Evolutionary conservation across 35 echinoderm and acorn worm species (phyloP).

Genomic region (Lytechinus variegatus): DNA sequence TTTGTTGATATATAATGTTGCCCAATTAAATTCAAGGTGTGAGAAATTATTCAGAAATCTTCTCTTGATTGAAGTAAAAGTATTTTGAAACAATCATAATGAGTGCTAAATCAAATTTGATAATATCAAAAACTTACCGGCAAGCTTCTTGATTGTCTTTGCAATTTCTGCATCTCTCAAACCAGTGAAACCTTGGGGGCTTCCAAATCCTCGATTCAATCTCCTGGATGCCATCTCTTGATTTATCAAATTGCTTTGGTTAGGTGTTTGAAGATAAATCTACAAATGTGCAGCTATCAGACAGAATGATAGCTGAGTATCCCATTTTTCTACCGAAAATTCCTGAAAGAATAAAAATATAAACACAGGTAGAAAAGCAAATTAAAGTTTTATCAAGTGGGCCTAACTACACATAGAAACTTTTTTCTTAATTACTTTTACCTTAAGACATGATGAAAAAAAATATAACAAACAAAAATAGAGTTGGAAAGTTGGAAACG

Average conservation of each 20-base stretch:
- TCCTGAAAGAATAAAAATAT: not conserved
- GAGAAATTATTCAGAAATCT: too few species aligned
- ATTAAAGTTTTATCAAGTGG: not conserved
- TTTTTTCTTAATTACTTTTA: too few species aligned
- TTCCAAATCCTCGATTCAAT: slow-evolving; percentile 31
- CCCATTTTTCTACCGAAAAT: not conserved
- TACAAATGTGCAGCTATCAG: not conserved
- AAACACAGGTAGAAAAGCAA: not conserved
- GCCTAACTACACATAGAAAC: too few species aligned
- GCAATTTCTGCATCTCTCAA: slow-evolving; percentile 21
- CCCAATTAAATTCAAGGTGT: too few species aligned
- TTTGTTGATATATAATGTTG: too few species aligned
- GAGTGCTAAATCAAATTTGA: too few species aligned
- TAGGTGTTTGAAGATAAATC: not conserved
- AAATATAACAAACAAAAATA: too few species aligned
- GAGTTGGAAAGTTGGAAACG: too few species aligned
- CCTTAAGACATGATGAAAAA: too few species aligned
- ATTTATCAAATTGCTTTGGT: not conserved
- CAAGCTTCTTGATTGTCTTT: not conserved
- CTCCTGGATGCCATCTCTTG: slow-evolving; percentile 24
- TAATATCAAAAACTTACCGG: not conserved
- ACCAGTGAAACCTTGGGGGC: slow-evolving; percentile 22
- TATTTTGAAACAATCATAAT: too few species aligned
- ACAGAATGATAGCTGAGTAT: not conserved
- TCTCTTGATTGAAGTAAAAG: too few species aligned